Conservation (phyloP, 2,797 vertebrate species). For the Premnoplex brunnescens region DNA sequence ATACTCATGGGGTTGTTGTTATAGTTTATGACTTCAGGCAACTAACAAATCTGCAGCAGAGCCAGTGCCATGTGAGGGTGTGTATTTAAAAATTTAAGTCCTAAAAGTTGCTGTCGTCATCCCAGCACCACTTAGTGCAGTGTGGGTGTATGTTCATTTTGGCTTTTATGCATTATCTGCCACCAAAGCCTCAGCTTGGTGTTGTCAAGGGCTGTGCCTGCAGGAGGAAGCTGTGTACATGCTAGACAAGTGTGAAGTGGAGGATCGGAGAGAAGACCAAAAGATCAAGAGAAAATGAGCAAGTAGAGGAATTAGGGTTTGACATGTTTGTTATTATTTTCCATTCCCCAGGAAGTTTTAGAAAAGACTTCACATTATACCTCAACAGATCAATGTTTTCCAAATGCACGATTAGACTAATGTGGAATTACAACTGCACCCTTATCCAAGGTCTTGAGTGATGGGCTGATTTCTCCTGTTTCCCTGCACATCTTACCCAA, state of each 20-base stretch:
- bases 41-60: background rate
- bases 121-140: background rate
- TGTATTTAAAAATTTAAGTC: constrained; percentile 5
- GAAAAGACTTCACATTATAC: background rate
- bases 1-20: background rate
- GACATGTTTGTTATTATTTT: background rate
- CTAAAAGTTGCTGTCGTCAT: background rate
- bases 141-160: background rate
- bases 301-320: background rate
- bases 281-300: background rate
- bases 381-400: background rate
- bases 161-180: background rate
- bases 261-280: background rate
- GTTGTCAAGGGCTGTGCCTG: background rate
- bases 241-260: background rate
- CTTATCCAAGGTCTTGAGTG: background rate
- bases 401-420: background rate
- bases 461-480: background rate
- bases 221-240: background rate
- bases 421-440: background rate
- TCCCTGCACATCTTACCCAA: background rate
- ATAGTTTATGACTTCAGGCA: background rate
- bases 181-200: background rate
- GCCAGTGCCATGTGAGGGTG: background rate
- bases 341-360: background rate